A percentile compares a stretch with the other conserved stretches of the same genome.
These are phyloP conservation scores for Papilio glaucus DNA, from an alignment of 1,140 invertebrate genomes.

Conservation along the genomic window DNA sequence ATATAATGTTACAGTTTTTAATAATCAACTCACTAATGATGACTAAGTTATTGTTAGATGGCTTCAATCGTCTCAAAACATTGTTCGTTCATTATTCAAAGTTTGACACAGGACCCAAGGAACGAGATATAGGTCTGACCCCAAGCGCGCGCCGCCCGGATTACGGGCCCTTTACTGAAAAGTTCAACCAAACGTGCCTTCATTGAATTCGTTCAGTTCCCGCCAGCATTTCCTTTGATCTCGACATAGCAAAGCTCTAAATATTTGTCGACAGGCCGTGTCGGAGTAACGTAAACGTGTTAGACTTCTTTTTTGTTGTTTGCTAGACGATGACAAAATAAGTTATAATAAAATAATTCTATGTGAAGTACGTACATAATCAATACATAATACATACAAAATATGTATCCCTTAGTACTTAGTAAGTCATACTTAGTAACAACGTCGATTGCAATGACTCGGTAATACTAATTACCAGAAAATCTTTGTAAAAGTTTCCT, in stretches of 20 bases:
- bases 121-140: neutral
- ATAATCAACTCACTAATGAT: neutral
- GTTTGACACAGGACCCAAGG: neutral
- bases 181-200: slow-evolving; percentile 34
- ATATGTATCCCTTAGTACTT: too few species aligned
- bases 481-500: too few species aligned
- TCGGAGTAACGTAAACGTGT: slow-evolving; percentile 25
- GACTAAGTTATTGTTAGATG: neutral
- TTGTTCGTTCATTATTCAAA: neutral
- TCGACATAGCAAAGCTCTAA: slow-evolving; percentile 10
- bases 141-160: slow-evolving; percentile 4
- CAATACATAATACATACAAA: too few species aligned
- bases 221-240: slow-evolving; percentile 27
- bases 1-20: neutral
- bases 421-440: too few species aligned
- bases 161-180: slow-evolving; percentile 26
- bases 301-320: slow-evolving; percentile 16
- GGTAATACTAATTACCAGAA: too few species aligned
- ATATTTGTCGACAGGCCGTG: slow-evolving; percentile 24
- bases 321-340: slow-evolving; percentile 2
- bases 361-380: too few species aligned
- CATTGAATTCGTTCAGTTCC: slow-evolving; percentile 31
- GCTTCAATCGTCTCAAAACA: neutral
- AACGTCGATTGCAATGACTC: too few species aligned
- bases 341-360: neutral